phyloP scores from a whole-genome alignment of 2,888 invertebrate species.

The Bellardia bayeri region DNA sequence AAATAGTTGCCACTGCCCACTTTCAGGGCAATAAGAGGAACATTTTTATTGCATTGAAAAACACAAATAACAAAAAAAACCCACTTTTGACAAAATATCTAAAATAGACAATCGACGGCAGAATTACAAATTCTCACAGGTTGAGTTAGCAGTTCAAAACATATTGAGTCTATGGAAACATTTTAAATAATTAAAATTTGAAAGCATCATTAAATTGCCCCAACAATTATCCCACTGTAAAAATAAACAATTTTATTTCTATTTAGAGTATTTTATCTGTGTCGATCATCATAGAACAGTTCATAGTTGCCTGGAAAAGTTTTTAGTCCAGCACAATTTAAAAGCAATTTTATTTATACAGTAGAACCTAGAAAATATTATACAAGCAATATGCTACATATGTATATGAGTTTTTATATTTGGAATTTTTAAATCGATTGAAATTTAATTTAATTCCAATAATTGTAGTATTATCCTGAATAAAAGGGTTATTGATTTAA shows the following conservation, averaged over 20 bases:
- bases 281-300: not conserved
- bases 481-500: no score
- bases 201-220: conserved; percentile 9
- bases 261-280: not conserved
- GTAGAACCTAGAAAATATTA: not conserved
- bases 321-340: not conserved
- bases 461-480: no score
- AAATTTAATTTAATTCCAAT: no score
- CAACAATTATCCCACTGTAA: not conserved
- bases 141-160: not conserved
- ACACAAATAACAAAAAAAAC: not conserved
- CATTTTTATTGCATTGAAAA: not conserved
- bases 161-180: not conserved
- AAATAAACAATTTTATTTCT: conserved; percentile 12
- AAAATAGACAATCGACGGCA: not conserved
- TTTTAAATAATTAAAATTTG: not conserved
- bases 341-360: not conserved
- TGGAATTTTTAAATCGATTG: no score
- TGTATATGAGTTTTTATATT: no score
- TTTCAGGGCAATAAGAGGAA: not conserved
- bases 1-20: not conserved
- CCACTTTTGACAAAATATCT: conserved; percentile 10
- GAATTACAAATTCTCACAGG: not conserved
- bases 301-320: conserved; percentile 1
- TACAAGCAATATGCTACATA: not conserved